phyloP scores from a whole-genome alignment of 2,888 invertebrate species.

The Ectobius pallidus region DNA sequence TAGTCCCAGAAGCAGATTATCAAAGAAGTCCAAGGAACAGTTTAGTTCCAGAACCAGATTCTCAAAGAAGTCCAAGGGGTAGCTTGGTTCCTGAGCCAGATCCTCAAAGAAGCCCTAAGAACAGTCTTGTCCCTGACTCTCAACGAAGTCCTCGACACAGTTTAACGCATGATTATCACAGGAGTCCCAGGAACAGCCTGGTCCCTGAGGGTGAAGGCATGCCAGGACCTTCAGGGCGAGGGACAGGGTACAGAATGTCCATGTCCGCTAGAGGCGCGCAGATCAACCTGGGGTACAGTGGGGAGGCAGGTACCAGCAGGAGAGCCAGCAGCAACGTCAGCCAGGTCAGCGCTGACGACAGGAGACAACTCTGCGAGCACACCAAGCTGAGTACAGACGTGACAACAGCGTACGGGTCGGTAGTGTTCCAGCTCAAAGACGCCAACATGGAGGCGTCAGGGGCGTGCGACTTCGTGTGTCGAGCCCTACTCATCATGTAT shows the following conservation, averaged over 20 bases:
- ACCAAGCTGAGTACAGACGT: constrained; percentile 61
- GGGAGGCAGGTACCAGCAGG: constrained; percentile 59
- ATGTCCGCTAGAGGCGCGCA: constrained; percentile 57
- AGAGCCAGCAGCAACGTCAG: constrained; percentile 76
- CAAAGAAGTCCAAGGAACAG: constrained; percentile 65
- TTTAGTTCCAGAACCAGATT: constrained; percentile 63
- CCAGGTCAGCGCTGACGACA: constrained; percentile 77
- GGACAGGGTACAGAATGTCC: constrained; percentile 56
- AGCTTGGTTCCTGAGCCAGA: constrained; percentile 65
- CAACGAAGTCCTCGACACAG: constrained; percentile 64
- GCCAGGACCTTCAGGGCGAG: constrained; percentile 49
- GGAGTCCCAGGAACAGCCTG: constrained; percentile 56
- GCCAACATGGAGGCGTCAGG: constrained; percentile 78
- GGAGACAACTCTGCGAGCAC: constrained; percentile 70
- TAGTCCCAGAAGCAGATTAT: constrained; percentile 64
- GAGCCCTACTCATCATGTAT: constrained; percentile 74
- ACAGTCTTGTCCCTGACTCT: constrained; percentile 67
- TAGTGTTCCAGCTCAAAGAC: constrained; percentile 79
- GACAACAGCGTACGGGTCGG: constrained; percentile 73
- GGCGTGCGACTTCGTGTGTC: constrained; percentile 74
- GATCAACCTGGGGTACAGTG: constrained; percentile 57
- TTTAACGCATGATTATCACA: constrained; percentile 60
- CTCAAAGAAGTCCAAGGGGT: constrained; percentile 60
- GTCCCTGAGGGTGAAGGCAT: constrained; percentile 60
- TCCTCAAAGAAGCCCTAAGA: constrained; percentile 64